A percentile compares a stretch with the other conserved stretches of the same genome.
These are phyloP conservation scores for Agelas oroides DNA, from an alignment of 37 sponge, comb jelly and placozoan genomes.

Conservation along the genomic window DNA sequence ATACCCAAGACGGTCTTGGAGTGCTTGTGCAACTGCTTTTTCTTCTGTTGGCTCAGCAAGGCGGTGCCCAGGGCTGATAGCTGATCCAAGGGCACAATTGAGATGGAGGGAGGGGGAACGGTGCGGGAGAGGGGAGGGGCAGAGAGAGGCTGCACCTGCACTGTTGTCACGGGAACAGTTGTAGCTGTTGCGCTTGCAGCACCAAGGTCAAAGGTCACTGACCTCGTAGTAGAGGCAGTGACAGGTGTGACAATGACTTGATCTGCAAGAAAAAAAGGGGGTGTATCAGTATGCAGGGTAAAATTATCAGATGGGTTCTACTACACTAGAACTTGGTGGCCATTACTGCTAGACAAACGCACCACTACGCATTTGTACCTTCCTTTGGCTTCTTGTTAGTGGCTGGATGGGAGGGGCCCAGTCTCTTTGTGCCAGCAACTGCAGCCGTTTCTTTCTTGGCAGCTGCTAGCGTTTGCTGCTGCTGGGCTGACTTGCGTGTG, in stretches of 20 bases:
- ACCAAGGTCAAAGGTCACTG: constrained; percentile 38
- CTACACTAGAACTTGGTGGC: background rate
- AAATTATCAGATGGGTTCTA: background rate
- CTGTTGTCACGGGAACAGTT: background rate
- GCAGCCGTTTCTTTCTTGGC: background rate
- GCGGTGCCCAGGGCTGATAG: constrained; percentile 14
- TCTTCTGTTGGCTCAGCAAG: constrained; percentile 2
- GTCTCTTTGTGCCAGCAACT: background rate
- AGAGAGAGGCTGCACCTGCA: constrained; percentile 24
- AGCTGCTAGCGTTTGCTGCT: background rate
- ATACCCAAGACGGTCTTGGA: background rate
- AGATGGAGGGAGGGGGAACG: constrained; percentile 14
- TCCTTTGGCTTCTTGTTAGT: background rate
- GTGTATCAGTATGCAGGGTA: too few species aligned
- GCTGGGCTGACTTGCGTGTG: background rate
- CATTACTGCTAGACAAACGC: background rate
- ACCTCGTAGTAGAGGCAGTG: background rate
- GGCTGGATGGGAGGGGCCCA: background rate
- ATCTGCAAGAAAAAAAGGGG: background rate
- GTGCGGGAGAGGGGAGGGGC: constrained; percentile 2
- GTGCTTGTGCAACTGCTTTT: background rate
- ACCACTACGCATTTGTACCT: background rate
- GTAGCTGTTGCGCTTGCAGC: background rate
- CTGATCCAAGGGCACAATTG: constrained; percentile 23
- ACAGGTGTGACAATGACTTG: background rate